A percentile compares a stretch with the other conserved stretches of the same genome.
Evolutionary conservation across 1,140 invertebrate species (phyloP).

Genomic region (Tribolium madens): DNA sequence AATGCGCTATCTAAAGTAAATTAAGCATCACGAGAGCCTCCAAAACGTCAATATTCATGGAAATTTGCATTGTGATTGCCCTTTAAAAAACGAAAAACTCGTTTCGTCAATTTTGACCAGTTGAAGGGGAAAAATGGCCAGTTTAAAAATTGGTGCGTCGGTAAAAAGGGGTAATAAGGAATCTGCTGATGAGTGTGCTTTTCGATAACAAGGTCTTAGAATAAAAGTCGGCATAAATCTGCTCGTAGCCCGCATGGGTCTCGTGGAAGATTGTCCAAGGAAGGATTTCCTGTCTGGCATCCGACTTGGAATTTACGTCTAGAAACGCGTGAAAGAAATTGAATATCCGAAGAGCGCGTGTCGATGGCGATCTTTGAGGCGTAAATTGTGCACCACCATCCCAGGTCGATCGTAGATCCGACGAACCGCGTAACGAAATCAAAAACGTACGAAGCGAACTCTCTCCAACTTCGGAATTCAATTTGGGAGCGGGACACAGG

Average conservation of each 20-base stretch:
- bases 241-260: not conserved
- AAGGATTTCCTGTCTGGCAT: constrained; percentile 32
- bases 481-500: constrained; percentile 55
- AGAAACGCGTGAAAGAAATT: constrained; percentile 56
- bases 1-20: no score
- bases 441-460: constrained; percentile 52
- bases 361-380: constrained; percentile 48
- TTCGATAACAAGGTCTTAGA: not conserved
- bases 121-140: not conserved
- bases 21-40: no score
- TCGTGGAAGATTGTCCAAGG: constrained; percentile 32
- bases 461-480: constrained; percentile 53
- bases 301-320: constrained; percentile 55
- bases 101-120: not conserved
- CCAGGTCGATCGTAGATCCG: constrained; percentile 44
- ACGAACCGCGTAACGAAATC: constrained; percentile 56
- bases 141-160: not conserved
- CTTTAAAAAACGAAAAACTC: constrained; percentile 4
- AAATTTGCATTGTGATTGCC: constrained; percentile 9
- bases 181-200: not conserved
- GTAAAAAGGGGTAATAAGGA: not conserved
- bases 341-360: constrained; percentile 53
- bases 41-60: not conserved
- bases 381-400: constrained; percentile 53
- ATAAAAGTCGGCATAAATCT: not conserved